phyloP scores from a whole-genome alignment of 2,113 vertebrate genomes.

The Tachysurus vachellii region DNA sequence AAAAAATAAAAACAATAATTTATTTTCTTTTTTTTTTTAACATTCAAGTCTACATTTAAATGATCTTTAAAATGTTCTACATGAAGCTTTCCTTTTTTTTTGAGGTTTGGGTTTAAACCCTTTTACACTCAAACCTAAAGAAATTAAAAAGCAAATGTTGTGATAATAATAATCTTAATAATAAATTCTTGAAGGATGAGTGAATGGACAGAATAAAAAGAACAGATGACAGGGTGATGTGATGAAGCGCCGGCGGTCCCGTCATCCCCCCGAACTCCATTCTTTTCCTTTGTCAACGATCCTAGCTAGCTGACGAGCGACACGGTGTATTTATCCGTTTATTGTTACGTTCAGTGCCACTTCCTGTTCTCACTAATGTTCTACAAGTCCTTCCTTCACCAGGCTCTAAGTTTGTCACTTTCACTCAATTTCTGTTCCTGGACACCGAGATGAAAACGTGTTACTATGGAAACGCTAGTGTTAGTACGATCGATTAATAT shows the following conservation, averaged over 20 bases:
- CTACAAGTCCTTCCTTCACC: not conserved
- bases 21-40: not conserved
- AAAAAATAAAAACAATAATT: too few species aligned
- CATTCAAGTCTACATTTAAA: not conserved
- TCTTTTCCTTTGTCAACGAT: not conserved
- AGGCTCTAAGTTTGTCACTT: not conserved
- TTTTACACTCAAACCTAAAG: too few species aligned
- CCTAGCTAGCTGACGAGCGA: not conserved
- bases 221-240: not conserved
- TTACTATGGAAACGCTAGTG: not conserved
- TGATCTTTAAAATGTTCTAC: not conserved
- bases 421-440: not conserved
- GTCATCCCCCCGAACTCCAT: not conserved
- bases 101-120: not conserved
- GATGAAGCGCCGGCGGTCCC: not conserved
- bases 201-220: not conserved
- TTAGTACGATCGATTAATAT: not conserved
- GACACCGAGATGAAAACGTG: not conserved
- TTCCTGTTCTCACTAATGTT: not conserved
- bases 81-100: not conserved
- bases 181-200: not conserved
- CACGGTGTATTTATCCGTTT: not conserved
- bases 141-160: too few species aligned
- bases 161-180: not conserved
- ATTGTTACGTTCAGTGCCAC: not conserved